These are phyloP conservation scores for Mus caroli DNA, from an alignment of 2,797 vertebrate genomes.

Conservation along the genomic window DNA sequence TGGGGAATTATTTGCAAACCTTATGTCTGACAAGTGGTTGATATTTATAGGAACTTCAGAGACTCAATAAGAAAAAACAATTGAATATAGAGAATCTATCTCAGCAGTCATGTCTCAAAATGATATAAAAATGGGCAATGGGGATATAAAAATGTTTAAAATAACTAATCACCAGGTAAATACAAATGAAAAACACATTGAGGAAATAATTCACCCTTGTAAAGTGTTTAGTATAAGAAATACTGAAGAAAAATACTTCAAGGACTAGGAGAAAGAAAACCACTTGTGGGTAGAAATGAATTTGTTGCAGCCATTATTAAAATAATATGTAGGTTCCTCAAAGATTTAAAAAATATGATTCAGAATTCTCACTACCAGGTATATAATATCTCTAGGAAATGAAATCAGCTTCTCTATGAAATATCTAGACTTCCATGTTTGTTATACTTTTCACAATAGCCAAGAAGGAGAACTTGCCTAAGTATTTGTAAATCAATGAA, in stretches of 20 bases:
- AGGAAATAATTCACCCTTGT: not conserved
- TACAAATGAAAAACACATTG: not conserved
- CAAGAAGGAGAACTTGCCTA: not conserved
- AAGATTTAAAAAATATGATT: not conserved
- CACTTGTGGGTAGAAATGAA: not conserved
- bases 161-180: not conserved
- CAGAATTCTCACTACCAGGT: not conserved
- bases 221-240: not conserved
- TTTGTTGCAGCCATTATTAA: not conserved
- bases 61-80: not conserved
- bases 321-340: not conserved
- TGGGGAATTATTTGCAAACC: not conserved
- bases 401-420: not conserved
- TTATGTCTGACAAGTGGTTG: not conserved
- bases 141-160: not conserved
- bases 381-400: not conserved
- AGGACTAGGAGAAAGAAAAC: not conserved
- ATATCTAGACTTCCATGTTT: not conserved
- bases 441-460: not conserved
- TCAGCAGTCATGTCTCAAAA: not conserved
- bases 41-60: not conserved
- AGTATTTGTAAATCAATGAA: not conserved
- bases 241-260: not conserved
- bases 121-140: not conserved
- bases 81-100: not conserved